A percentile compares a stretch with the other conserved stretches of the same genome.
These are phyloP conservation scores for Danio tinwini DNA, from an alignment of 2,797 vertebrate genomes.

Conservation along the genomic window DNA sequence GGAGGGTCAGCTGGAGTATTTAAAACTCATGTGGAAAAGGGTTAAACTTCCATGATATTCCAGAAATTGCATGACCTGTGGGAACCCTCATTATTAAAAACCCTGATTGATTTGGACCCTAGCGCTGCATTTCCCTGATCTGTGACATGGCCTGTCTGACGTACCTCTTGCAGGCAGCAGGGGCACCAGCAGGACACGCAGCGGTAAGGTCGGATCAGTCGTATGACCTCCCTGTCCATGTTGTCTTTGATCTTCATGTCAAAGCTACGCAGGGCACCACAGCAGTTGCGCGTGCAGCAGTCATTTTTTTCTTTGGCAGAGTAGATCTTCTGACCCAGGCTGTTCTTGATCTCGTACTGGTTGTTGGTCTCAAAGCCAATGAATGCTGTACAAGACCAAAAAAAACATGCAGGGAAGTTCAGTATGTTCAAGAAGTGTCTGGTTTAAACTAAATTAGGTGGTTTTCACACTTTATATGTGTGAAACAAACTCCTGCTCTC, in stretches of 20 bases:
- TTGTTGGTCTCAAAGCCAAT: slow-evolving; percentile 87
- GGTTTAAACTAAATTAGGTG: no score
- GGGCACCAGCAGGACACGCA: slow-evolving; percentile 88
- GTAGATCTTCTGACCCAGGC: slow-evolving; percentile 85
- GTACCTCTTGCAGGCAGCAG: slow-evolving; percentile 90
- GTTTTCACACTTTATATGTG: no score
- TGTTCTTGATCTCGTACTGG: slow-evolving; percentile 88
- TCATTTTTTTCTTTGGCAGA: slow-evolving; percentile 87
- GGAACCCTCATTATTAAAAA: no score
- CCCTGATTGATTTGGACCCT: no score
- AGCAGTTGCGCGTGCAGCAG: slow-evolving; percentile 90
- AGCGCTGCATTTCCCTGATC: background rate
- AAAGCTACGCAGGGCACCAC: slow-evolving; percentile 86
- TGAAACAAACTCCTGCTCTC: no score
- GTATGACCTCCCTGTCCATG: slow-evolving; percentile 84
- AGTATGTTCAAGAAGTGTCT: no score
- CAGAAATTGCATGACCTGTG: no score
- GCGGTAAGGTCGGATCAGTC: slow-evolving; percentile 84
- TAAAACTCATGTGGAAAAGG: no score
- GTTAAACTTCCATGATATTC: no score
- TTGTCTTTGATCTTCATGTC: slow-evolving; percentile 87
- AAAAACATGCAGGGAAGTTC: no score
- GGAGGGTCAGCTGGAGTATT: no score
- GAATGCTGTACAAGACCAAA: slow-evolving; percentile 71
- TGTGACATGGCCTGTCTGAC: background rate